phyloP scores from a whole-genome alignment of 1,140 invertebrate genomes.

The Drosophila arizonae region DNA sequence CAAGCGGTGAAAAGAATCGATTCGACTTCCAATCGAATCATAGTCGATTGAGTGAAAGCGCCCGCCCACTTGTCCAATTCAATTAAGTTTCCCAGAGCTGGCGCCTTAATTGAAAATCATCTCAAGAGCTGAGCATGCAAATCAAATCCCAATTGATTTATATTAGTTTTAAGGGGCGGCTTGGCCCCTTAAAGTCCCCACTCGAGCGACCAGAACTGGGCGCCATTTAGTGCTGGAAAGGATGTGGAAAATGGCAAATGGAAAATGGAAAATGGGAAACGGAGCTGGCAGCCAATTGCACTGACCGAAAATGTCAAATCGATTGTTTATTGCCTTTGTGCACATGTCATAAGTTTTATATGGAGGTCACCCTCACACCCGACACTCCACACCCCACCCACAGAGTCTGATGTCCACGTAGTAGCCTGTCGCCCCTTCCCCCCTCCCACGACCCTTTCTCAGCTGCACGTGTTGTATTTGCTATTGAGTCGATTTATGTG shows the following conservation, averaged over 20 bases:
- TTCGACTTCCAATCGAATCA: neutral
- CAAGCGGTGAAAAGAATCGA: constrained; percentile 28
- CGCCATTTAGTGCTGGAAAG: neutral
- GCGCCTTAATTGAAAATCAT: constrained; percentile 16
- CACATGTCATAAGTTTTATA: constrained; percentile 15
- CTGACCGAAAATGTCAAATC: constrained; percentile 27
- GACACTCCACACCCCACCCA: neutral
- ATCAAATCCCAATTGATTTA: constrained; percentile 22
- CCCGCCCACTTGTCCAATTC: constrained; percentile 22
- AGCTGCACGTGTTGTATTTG: constrained; percentile 26
- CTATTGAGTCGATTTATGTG: constrained; percentile 21
- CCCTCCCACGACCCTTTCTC: neutral
- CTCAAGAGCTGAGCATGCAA: constrained; percentile 15
- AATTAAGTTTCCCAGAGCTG: constrained; percentile 21
- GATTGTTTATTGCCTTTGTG: constrained; percentile 17
- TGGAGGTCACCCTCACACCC: neutral
- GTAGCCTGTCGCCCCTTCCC: neutral
- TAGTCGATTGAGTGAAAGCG: constrained; percentile 40
- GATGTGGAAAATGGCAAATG: no score
- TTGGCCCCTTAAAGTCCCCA: no score
- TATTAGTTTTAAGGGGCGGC: neutral
- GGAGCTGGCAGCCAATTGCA: constrained; percentile 8
- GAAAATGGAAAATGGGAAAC: neutral
- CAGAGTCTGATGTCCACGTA: constrained; percentile 1
- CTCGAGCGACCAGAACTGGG: neutral